Percentiles rank a stretch among this genome's conserved stretches.
Evolutionary conservation across 2,797 vertebrate genomes (phyloP).

Genomic region (Ceyx erithaca): DNA sequence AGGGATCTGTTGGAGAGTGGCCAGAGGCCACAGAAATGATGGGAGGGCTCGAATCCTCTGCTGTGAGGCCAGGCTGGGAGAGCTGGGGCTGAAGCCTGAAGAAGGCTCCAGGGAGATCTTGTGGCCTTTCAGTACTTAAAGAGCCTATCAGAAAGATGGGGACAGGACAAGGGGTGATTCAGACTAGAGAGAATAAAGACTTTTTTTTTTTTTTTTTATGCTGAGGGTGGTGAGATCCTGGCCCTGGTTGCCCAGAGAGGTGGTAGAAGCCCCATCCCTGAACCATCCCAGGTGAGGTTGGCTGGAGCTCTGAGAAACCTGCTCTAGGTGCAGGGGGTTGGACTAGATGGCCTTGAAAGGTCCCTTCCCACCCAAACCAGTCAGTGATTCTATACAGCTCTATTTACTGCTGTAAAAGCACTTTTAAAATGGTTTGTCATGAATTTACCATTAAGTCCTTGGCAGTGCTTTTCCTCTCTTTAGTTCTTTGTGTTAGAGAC

Average conservation of each 20-base stretch:
- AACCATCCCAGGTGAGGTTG: background rate
- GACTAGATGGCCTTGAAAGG: background rate
- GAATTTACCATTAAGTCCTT: constrained; percentile 77
- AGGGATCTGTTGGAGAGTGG: background rate
- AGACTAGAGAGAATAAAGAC: too few relatives aligned
- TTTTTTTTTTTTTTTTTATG: too few relatives aligned
- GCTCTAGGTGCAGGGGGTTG: too few relatives aligned
- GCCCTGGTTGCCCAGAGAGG: too few relatives aligned
- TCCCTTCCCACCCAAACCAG: background rate
- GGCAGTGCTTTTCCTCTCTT: constrained; percentile 71
- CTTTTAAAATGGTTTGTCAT: background rate
- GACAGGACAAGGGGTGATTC: background rate
- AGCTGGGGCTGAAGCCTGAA: background rate
- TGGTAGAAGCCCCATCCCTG: too few relatives aligned
- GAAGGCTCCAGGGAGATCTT: background rate
- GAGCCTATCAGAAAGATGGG: background rate
- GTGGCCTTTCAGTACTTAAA: background rate
- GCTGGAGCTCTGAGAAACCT: too few relatives aligned
- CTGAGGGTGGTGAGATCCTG: too few relatives aligned
- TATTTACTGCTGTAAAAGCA: background rate
- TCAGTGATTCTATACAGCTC: background rate
- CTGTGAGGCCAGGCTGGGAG: background rate
- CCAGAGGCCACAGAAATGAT: background rate
- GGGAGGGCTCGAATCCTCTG: background rate
- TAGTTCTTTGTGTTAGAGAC: constrained; percentile 72